A percentile compares a stretch with the other conserved stretches of the same genome.
These are phyloP conservation scores for Enteromius mattozi DNA, from an alignment of 2,797 vertebrate genomes.

Conservation along the genomic window DNA sequence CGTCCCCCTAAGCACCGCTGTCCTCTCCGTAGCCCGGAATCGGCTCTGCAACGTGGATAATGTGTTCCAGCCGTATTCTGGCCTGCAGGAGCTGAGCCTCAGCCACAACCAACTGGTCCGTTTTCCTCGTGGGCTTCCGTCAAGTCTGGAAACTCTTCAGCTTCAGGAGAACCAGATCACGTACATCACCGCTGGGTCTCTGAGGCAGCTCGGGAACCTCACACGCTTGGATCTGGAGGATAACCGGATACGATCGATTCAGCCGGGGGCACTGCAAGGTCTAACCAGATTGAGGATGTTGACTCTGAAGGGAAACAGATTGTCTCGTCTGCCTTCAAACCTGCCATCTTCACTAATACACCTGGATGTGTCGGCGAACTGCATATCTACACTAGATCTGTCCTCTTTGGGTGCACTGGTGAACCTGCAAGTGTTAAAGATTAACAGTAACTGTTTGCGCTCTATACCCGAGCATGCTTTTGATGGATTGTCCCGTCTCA, in stretches of 20 bases:
- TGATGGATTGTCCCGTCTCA: constrained; percentile 72
- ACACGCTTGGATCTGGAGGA: constrained; percentile 78
- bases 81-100: constrained; percentile 81
- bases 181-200: constrained; percentile 75
- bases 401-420: constrained; percentile 72
- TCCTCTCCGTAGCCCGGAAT: constrained; percentile 80
- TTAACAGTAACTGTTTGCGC: constrained; percentile 81
- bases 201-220: constrained; percentile 78
- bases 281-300: constrained; percentile 74
- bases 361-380: constrained; percentile 80
- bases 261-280: constrained; percentile 74
- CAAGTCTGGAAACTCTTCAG: constrained; percentile 79
- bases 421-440: constrained; percentile 79
- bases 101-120: constrained; percentile 77
- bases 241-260: constrained; percentile 80
- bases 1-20: constrained; percentile 74
- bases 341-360: constrained; percentile 77
- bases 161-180: constrained; percentile 82
- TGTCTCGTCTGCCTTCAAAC: constrained; percentile 71
- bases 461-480: constrained; percentile 77
- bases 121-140: constrained; percentile 80
- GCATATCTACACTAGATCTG: constrained; percentile 75
- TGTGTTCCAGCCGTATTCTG: constrained; percentile 71
- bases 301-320: constrained; percentile 76
- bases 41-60: constrained; percentile 81